A percentile compares a stretch with the other conserved stretches of the same genome.
These are phyloP conservation scores for Sebastes taczanowskii DNA, from an alignment of 2,797 vertebrate genomes.

Conservation along the genomic window DNA sequence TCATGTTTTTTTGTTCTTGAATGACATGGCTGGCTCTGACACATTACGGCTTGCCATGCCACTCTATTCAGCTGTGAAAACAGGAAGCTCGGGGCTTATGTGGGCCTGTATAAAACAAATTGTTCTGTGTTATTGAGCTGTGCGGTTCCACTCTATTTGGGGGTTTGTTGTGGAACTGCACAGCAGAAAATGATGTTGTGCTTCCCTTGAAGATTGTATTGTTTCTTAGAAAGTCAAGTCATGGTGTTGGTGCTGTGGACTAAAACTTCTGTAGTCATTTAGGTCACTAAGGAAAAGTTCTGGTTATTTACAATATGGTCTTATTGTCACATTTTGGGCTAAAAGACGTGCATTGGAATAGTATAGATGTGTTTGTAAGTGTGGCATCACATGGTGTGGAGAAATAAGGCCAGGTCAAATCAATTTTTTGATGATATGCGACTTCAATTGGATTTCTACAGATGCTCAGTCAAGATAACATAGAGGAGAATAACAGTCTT, in stretches of 20 bases:
- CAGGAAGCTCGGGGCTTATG: constrained; percentile 20
- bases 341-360: neutral
- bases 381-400: neutral
- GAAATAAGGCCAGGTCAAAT: neutral
- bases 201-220: neutral
- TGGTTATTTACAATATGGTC: neutral
- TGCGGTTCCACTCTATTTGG: neutral
- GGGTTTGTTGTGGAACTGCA: neutral
- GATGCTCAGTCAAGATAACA: too few species aligned
- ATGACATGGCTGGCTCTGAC: constrained; percentile 27
- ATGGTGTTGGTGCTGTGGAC: neutral
- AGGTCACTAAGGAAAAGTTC: neutral
- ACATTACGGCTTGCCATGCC: constrained; percentile 19
- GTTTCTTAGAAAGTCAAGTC: neutral
- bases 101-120: constrained; percentile 16
- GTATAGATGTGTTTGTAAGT: neutral
- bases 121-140: constrained; percentile 7
- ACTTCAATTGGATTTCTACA: too few species aligned
- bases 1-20: constrained; percentile 29
- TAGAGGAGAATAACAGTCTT: too few species aligned
- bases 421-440: neutral
- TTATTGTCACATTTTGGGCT: neutral
- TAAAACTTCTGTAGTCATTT: neutral
- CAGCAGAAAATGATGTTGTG: constrained; percentile 2
- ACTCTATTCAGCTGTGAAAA: constrained; percentile 30